Base-by-base conservation (phyloP, 37 sponge, comb jelly and placozoan genomes). In the Petrosia ficiformis region DNA sequence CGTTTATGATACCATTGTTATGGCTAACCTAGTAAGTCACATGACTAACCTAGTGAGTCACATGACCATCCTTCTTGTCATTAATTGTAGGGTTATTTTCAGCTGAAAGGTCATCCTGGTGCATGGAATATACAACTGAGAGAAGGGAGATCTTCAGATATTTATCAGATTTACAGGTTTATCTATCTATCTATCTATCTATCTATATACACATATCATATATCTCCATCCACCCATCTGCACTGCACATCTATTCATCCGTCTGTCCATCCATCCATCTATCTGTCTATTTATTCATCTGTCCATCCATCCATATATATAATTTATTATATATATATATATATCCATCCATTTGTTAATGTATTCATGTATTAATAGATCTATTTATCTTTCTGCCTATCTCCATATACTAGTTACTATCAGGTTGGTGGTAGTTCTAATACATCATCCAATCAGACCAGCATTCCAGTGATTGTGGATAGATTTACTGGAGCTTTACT, bases 31-130 rank as follows among this genome's bases (percentile, higher is more conserved):
- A 60, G 91, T 90, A 25, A 66, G 81, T 75, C 24, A 35, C 25
- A 33, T 2, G 1, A 39, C 14, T 28, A 33, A 35, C 26, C 6
- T 26, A 36, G 30, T 26, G n/a, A n/a, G n/a, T n/a, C n/a, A 11
- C 36, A 6, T 43, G 5, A 11, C 30, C 11, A 5, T 41, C 44
- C 28, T 22, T 4, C 29, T 72, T 4, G 5, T 44, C 42, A 29
- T 11, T 41, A 4, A 42, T 41, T 25, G 37, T 79, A 90, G 91
- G 97, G 97, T 6, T 97, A 97, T 82, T 97, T 90, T 77, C 97
- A 97, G 71, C 73, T 97, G 61, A 97, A 97, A 70, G 92, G 92
- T 0, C 76, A 67, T 0, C 94, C 97, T 30, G 97, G 97, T 0
- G 80, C 82, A 41, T 97, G 97, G 97, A 29, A 42, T 52, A 67